Base-by-base conservation (phyloP, 2,888 invertebrate genomes). In the Amiota minor region DNA sequence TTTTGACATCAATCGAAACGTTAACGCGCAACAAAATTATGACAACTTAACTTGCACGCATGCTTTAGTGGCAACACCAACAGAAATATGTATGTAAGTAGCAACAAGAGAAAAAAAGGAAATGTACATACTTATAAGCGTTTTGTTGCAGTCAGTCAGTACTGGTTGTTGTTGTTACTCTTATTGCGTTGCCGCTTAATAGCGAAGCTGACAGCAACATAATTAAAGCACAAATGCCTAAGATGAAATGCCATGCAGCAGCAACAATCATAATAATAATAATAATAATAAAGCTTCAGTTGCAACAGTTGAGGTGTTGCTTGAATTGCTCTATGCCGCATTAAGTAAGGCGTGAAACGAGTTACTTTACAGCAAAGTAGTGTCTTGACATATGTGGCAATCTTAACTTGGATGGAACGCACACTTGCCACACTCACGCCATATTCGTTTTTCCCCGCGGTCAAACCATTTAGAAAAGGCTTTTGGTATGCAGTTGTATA, bases 21-120 rank as follows among this genome's bases (percentile, higher is more conserved):
- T 79, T 78, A 84, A 80, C 35, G 35, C 35, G 78, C 83, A 84
- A 85, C 85, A 84, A 85, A 84, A 84, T 84, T 84, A 84, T 84
- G 83, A 84, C 83, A 84, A 85, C 83, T 85, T 79, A 84, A 83
- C 83, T 83, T 83, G 83, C 50, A 80, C 82, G 82, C 67, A 62
- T 62, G 14, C 53, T 53, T 53, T n/a, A n/a, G 53, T 53, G n/a
- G n/a, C 53, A n/a, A 53, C 67, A 68, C 53, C 50, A 23, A 67
- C 59, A 8, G 18, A 18, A 9, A 59, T 12, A 11, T 56, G 61
- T 23, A 1, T 61, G 61, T 12, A 20, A 50, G 59, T 12, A 20
- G 20, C 61, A 62, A 35, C 62, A 35, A 35, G n/a, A 23, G 23
- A 12, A 23, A 35, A 14, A 53, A n/a, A n/a, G n/a, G 23, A 53